phyloP scores from a whole-genome alignment of 2,888 invertebrate species.

The Drosophila monieri region DNA sequence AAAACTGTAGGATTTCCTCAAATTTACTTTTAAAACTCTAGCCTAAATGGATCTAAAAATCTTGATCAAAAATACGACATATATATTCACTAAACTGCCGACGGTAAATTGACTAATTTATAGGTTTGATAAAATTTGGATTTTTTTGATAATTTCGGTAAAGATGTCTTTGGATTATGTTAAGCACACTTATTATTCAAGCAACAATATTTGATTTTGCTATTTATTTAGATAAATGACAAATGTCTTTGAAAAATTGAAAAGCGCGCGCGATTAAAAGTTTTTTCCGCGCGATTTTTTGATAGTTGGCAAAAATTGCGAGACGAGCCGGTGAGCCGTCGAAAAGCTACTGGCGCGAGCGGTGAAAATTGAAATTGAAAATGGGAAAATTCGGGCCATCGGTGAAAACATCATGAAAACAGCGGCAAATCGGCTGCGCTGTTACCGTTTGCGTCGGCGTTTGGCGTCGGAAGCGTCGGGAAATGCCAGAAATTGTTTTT shows the following conservation, averaged over 20 bases:
- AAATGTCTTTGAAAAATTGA: background rate
- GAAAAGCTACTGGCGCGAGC: slow-evolving; percentile 80
- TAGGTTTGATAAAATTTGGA: background rate
- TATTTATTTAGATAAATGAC: slow-evolving; percentile 18
- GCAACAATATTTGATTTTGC: slow-evolving; percentile 18
- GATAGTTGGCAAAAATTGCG: slow-evolving; percentile 64
- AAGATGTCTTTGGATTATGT: slow-evolving; percentile 17
- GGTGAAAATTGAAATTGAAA: slow-evolving; percentile 77
- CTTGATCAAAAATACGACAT: slow-evolving; percentile 4
- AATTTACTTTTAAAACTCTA: slow-evolving; percentile 50
- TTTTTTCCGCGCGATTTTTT: slow-evolving; percentile 17
- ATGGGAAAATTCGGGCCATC: slow-evolving; percentile 31
- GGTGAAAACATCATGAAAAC: slow-evolving; percentile 38
- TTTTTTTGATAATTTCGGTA: slow-evolving; percentile 1
- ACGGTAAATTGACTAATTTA: slow-evolving; percentile 34
- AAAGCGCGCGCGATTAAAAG: background rate
- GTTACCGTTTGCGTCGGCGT: slow-evolving; percentile 68
- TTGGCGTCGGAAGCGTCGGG: slow-evolving; percentile 48
- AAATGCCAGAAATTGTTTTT: slow-evolving; percentile 65
- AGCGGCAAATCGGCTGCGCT: slow-evolving; percentile 68
- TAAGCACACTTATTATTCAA: background rate
- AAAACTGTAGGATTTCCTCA: slow-evolving; percentile 19
- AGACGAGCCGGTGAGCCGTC: slow-evolving; percentile 83
- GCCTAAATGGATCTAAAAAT: slow-evolving; percentile 24
- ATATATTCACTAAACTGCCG: slow-evolving; percentile 45